Evolutionary conservation across 92 coral and sea anemone genomes (phyloP), one percentile per base, ranked within the genome.

Genomic region (Epizoanthus rinbou): DNA sequence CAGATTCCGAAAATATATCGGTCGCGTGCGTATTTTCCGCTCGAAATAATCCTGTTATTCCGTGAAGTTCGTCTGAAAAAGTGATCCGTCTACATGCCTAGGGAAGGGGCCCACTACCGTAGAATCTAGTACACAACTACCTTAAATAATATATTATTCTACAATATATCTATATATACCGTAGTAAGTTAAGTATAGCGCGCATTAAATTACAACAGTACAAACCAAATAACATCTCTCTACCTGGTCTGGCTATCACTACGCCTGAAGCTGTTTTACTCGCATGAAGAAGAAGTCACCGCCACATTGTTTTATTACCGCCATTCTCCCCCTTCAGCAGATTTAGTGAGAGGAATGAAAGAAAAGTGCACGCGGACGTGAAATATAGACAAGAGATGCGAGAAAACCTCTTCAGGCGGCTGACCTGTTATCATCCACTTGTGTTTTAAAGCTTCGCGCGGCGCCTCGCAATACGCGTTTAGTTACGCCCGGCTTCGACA

Each of bases 351-450:
- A 62, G 24, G 25, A 24, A 24, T 19, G 25, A 19, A 24, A 62
- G 25, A 62, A 10, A 62, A 62, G 24, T 18, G 67, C 6, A 62
- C 67, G 2, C 67, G 67, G 24, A 62, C 67, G 9, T 2, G 33
- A 62, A 22, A 62, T 6, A 62, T 18, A 62, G 35, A 22, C 67
- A 18, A 62, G 24, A 21, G 67, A 18, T 10, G 67, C 67, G 67
- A 62, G 67, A 62, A 62, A 62, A 18, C 67, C 24, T 62, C 67
- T 62, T 62, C 67, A 62, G 67, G 67, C 67, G 67, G 67, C 67
- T 62, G 11, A 62, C 67, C 33, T 62, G 11, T 62, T 62, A 62
- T 62, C 67, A 62, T 62, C 67, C 67, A 62, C 67, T 62, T 18
- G 67, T 58, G 64, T 28, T 28, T n/a, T n/a, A n/a, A 28, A 28